Percentiles rank a stretch among this genome's conserved stretches.
phyloP scores from a whole-genome alignment of 2,797 vertebrate genomes.

The Delichon dasypus region DNA sequence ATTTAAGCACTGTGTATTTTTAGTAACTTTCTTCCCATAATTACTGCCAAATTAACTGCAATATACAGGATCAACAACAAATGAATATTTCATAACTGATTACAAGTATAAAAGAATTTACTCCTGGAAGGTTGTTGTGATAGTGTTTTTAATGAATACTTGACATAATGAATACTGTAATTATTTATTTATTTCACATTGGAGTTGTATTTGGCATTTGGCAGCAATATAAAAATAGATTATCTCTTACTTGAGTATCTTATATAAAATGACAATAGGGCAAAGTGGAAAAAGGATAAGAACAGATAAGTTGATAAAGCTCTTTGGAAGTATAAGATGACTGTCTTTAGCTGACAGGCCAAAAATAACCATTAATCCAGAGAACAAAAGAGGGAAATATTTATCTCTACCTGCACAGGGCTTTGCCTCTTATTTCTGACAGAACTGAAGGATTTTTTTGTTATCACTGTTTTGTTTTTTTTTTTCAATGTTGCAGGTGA shows the following conservation, averaged over 20 bases:
- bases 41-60: constrained; percentile 56
- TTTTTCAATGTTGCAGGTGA: neutral
- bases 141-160: constrained; percentile 52
- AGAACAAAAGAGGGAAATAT: neutral
- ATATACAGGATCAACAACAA: constrained; percentile 39
- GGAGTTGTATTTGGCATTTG: neutral
- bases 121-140: constrained; percentile 34
- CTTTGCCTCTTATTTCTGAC: neutral
- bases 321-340: neutral
- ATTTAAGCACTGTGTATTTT: constrained; percentile 35
- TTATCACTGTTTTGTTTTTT: neutral
- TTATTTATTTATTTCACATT: constrained; percentile 42
- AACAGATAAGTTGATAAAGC: neutral
- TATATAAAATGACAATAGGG: constrained; percentile 1
- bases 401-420: neutral
- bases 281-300: neutral
- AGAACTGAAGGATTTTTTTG: neutral
- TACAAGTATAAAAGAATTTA: constrained; percentile 39
- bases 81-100: constrained; percentile 62
- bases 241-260: neutral
- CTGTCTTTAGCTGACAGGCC: neutral
- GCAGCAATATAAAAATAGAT: neutral
- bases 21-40: constrained; percentile 38
- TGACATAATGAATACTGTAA: constrained; percentile 47
- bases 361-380: constrained; percentile 10